phyloP scores from a whole-genome alignment of 2,113 vertebrate genomes.

The Entelurus aequoreus region DNA sequence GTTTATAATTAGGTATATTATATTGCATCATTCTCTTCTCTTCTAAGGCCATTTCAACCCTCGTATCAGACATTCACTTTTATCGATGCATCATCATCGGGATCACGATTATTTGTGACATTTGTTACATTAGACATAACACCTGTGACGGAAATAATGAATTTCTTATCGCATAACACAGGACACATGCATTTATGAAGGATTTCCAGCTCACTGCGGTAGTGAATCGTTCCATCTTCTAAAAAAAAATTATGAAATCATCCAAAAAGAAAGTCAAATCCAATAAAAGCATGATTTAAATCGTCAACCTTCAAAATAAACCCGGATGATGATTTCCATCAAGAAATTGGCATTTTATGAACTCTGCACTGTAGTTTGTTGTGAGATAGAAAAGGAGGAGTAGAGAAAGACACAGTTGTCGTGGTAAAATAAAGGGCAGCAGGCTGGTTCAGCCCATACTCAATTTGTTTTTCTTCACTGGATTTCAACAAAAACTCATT shows the following conservation, averaged over 20 bases:
- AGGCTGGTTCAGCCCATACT: slow-evolving; percentile 52
- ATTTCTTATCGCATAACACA: slow-evolving; percentile 29
- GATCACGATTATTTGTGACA: slow-evolving; percentile 13
- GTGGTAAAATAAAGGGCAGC: slow-evolving; percentile 36
- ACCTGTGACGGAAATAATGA: slow-evolving; percentile 7
- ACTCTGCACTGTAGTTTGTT: slow-evolving; percentile 47
- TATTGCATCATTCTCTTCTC: slow-evolving; percentile 14
- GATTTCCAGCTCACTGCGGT: slow-evolving; percentile 18
- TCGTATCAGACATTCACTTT: slow-evolving; percentile 40
- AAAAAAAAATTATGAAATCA: slow-evolving; percentile 15
- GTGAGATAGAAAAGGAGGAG: slow-evolving; percentile 34
- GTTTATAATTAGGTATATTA: slow-evolving; percentile 27
- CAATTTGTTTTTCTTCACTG: slow-evolving; percentile 19
- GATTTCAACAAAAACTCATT: slow-evolving; percentile 13
- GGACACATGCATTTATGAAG: slow-evolving; percentile 41
- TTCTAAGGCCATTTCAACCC: slow-evolving; percentile 52
- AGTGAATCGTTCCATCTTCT: slow-evolving; percentile 14
- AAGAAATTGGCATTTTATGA: slow-evolving; percentile 57
- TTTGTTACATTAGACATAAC: slow-evolving; percentile 12
- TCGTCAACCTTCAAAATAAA: slow-evolving; percentile 22
- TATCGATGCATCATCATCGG: slow-evolving; percentile 11
- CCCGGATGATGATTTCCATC: slow-evolving; percentile 18
- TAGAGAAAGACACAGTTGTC: slow-evolving; percentile 47
- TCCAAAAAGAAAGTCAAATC: slow-evolving; percentile 27
- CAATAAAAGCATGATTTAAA: slow-evolving; percentile 23